Evolutionary conservation across 2,888 invertebrate species (phyloP).

Genomic region (Nymphalis polychloros): DNA sequence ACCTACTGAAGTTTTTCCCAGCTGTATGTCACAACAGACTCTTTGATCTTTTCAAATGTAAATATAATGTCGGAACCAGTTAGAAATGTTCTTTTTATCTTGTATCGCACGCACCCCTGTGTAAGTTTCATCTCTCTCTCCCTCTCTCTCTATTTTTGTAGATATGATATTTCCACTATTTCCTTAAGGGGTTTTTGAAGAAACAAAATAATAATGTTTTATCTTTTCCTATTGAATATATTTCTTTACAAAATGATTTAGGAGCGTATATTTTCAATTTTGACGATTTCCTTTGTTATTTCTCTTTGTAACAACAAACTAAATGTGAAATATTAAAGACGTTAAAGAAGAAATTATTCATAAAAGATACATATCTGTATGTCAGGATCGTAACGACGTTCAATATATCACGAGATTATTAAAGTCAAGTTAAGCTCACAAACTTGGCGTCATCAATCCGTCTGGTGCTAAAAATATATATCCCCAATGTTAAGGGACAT

Average conservation of each 20-base stretch:
- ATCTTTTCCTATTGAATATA: slow-evolving; percentile 65
- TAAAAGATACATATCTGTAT: slow-evolving; percentile 56
- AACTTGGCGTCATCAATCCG: slow-evolving; percentile 68
- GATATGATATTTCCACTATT: slow-evolving; percentile 55
- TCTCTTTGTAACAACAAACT: slow-evolving; percentile 44
- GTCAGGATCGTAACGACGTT: slow-evolving; percentile 55
- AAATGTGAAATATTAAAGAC: slow-evolving; percentile 48
- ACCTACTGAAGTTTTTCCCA: slow-evolving; percentile 66
- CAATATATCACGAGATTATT: slow-evolving; percentile 69
- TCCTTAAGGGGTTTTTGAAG: slow-evolving; percentile 59
- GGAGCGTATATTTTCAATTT: slow-evolving; percentile 53
- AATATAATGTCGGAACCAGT: slow-evolving; percentile 78
- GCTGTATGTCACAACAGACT: slow-evolving; percentile 73
- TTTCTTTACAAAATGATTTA: slow-evolving; percentile 58
- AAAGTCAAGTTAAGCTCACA: slow-evolving; percentile 68
- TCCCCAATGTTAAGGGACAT: slow-evolving; percentile 73
- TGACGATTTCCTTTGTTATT: slow-evolving; percentile 46
- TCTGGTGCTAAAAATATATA: slow-evolving; percentile 66
- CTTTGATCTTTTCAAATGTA: slow-evolving; percentile 80
- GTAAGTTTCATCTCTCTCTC: slow-evolving; percentile 55
- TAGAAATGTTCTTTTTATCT: slow-evolving; percentile 64
- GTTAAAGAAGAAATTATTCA: slow-evolving; percentile 53
- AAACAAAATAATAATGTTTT: slow-evolving; percentile 65
- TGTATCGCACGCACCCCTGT: slow-evolving; percentile 60
- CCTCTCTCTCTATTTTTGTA: slow-evolving; percentile 44